Evolutionary conservation across 2,797 vertebrate species (phyloP), one percentile per base, ranked within the genome.

Genomic region (Phoebastria nigripes): DNA sequence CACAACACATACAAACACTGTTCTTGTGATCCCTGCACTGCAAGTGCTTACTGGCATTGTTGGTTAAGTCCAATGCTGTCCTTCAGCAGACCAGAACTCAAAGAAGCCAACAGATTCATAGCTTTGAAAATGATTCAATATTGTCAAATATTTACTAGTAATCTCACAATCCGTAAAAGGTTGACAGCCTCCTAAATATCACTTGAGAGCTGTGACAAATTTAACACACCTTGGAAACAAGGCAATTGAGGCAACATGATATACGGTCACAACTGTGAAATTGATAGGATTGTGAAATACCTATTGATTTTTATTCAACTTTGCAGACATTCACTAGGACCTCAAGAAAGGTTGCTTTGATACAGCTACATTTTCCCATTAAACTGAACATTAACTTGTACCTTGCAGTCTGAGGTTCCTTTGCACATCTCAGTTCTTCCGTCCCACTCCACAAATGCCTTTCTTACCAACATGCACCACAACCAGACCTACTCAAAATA

Each of bases 111-210:
- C 59, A 86, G 90, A 96, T 94, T 93, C 63, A 26, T n/a, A 66
- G 35, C n/a, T 47, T 65, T 87, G 93, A 74, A 91, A 93, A 95
- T 79, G 11, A 74, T 58, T 82, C 82, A 25, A 31, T 62, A 18
- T 71, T 94, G 86, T 95, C 83, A 96, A 93, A 82, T 79, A 90
- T 90, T 72, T 47, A 76, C 35, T 76, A 95, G 87, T 87, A 91
- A 97, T 94, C 82, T 97, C 94, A 94, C 71, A 95, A 96, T 63
- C 66, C 25, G 33, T 69, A 93, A 96, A 94, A 94, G 9, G 47
- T 26, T 96, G 81, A 95, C 92, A 96, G 93, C 76, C 89, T 96
- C 89, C 88, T 95, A 96, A 91, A 76, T 67, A 79, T 19, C 95
- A 86, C 94, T 59, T 61, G 49, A 85, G 94, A 92, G 39, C 24